phyloP scores from a whole-genome alignment of 2,888 invertebrate species.

The Protodeltote pygarga region DNA sequence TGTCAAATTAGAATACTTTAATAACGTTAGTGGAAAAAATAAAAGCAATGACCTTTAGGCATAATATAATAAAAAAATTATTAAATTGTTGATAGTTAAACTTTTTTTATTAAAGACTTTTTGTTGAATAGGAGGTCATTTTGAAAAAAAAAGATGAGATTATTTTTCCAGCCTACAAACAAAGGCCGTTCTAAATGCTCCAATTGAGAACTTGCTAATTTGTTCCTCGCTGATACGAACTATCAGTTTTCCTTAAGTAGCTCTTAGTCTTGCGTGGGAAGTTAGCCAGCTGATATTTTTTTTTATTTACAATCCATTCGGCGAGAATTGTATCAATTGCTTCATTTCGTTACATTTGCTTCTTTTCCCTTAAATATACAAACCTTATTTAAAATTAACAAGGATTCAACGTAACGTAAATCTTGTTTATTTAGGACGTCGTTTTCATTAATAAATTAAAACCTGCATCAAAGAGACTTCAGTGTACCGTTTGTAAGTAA shows the following conservation, averaged over 20 bases:
- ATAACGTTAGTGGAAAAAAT: background rate
- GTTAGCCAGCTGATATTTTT: conserved; percentile 15
- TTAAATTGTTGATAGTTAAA: background rate
- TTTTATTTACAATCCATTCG: conserved; percentile 13
- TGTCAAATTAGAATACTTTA: background rate
- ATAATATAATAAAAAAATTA: background rate
- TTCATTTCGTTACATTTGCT: too few species aligned
- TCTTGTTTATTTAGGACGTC: conserved; percentile 9
- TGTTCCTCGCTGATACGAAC: conserved; percentile 23
- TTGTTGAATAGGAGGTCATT: too few species aligned
- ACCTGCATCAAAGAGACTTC: conserved; percentile 37
- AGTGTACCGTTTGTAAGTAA: conserved; percentile 42
- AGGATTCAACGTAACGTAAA: background rate
- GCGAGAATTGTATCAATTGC: too few species aligned
- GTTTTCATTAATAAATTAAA: conserved; percentile 22
- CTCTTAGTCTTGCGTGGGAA: conserved; percentile 13
- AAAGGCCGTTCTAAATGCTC: conserved; percentile 5
- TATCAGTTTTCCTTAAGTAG: conserved; percentile 9
- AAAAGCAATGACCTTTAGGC: background rate
- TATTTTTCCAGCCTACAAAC: too few species aligned
- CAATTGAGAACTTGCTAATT: conserved; percentile 17
- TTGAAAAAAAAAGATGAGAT: too few species aligned
- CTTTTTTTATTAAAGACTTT: too few species aligned
- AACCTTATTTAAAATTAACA: too few species aligned
- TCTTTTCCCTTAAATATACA: too few species aligned